phyloP scores from a whole-genome alignment of 2,888 invertebrate species.

The Pherbina coryleti region DNA sequence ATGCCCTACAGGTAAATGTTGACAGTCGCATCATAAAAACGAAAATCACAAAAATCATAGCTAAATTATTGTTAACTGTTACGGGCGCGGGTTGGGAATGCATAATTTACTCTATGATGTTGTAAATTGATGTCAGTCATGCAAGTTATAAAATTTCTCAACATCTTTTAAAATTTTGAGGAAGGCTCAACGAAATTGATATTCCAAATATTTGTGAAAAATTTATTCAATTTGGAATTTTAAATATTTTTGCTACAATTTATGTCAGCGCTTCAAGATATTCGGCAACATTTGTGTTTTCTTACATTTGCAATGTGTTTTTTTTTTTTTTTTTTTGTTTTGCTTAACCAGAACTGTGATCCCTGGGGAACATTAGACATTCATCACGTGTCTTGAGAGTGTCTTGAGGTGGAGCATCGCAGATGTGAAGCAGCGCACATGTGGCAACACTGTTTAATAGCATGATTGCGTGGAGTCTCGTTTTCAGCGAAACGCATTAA shows the following conservation, averaged over 20 bases:
- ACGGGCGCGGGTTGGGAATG: background rate
- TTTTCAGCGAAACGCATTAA: too few relatives aligned
- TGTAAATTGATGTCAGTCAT: too few relatives aligned
- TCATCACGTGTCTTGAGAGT: background rate
- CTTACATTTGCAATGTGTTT: too few relatives aligned
- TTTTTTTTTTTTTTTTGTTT: too few relatives aligned
- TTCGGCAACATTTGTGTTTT: too few relatives aligned
- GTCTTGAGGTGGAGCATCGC: background rate
- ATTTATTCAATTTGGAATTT: too few relatives aligned
- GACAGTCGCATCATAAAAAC: background rate
- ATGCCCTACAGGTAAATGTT: slow-evolving; percentile 9
- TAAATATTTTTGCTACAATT: too few relatives aligned
- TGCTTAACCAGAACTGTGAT: background rate
- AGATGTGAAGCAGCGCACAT: background rate
- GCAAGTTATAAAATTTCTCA: too few relatives aligned
- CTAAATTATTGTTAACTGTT: background rate
- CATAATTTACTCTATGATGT: background rate
- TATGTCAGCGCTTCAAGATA: too few relatives aligned
- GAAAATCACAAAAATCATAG: background rate
- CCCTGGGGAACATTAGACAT: background rate
- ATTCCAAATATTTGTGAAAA: too few relatives aligned
- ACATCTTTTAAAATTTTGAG: too few relatives aligned
- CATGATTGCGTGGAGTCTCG: background rate
- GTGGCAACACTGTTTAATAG: background rate
- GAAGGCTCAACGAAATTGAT: too few relatives aligned